Base-by-base conservation (phyloP, 2,797 vertebrate genomes). In the Delichon dasypus region DNA sequence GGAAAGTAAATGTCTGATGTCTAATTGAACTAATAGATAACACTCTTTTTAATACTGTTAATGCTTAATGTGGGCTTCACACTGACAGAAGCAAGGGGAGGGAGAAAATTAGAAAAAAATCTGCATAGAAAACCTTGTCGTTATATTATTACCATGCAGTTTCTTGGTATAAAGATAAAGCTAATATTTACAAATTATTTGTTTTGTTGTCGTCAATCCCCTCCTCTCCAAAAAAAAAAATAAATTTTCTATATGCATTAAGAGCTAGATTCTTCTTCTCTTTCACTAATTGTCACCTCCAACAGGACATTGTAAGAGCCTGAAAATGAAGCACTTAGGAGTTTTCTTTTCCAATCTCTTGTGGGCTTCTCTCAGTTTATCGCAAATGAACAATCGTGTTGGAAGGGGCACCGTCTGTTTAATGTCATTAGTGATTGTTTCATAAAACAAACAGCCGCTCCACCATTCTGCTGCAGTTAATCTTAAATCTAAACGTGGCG, bases 341-440 rank as follows among this genome's bases (percentile, higher is more conserved):
- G 96, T 97, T 97, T 97, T 97, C 97, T 92, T 97, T 97, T 96
- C 81, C 97, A 96, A 84, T 97, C 97, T 98, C 98, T 96, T 78
- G 96, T 96, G 97, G 97, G 97, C 96, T 97, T 97, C 97, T 97
- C 97, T 97, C 96, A 73, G 97, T 98, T 98, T 98, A 98, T 98
- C 97, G 79, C 97, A 96, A 97, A 97, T 94, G 98, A 97, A 97
- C 98, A 97, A 98, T 97, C 96, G 48, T 96, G 97, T 97, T 97
- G 97, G 97, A 98, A 98, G 97, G 97, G 97, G 96, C 97, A 97
- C 97, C 96, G 96, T 98, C 97, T 98, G 97, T 97, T 98, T 97
- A 98, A 98, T 98, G 98, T 98, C 98, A 98, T 98, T 98, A 98
- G 97, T 91, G 96, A 98, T 98, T 98, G 98, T 98, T 98, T 97